phyloP scores from a whole-genome alignment of 2,888 invertebrate species.

The Caenorhabditis imperialis region DNA sequence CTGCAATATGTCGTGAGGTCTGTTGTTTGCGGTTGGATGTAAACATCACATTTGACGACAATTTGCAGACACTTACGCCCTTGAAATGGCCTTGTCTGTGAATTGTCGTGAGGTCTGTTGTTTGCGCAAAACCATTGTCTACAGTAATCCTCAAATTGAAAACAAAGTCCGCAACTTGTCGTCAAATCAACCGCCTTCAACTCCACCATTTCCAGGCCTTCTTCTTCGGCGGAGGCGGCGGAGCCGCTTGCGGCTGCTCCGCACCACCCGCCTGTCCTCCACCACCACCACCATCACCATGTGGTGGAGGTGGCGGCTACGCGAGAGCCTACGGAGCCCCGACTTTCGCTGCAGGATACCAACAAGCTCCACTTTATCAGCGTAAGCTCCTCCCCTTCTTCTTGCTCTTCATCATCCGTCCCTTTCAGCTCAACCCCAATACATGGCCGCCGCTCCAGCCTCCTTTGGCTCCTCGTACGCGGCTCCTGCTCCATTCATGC shows the following conservation, averaged over 20 bases:
- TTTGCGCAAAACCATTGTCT: no score
- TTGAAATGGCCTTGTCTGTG: no score
- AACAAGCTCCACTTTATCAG: constrained; percentile 28
- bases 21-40: no score
- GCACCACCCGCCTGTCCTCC: constrained; percentile 59
- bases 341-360: constrained; percentile 32
- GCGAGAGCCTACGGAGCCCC: constrained; percentile 35
- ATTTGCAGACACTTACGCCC: no score
- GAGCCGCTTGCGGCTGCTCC: constrained; percentile 56
- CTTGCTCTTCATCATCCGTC: not conserved
- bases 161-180: no score
- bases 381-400: constrained; percentile 10
- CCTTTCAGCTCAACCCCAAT: constrained; percentile 32
- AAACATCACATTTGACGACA: no score
- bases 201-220: constrained; percentile 53
- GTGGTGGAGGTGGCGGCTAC: constrained; percentile 48
- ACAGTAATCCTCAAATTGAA: no score
- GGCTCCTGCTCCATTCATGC: constrained; percentile 10
- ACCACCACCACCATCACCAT: constrained; percentile 55
- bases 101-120: no score
- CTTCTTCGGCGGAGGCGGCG: constrained; percentile 63
- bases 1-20: no score
- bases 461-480: constrained; percentile 30
- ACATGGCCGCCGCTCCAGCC: constrained; percentile 16
- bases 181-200: not conserved